A percentile compares a stretch with the other conserved stretches of the same genome.
Conservation (phyloP, 2,888 invertebrate genomes). For the Eupeodes luniger region DNA sequence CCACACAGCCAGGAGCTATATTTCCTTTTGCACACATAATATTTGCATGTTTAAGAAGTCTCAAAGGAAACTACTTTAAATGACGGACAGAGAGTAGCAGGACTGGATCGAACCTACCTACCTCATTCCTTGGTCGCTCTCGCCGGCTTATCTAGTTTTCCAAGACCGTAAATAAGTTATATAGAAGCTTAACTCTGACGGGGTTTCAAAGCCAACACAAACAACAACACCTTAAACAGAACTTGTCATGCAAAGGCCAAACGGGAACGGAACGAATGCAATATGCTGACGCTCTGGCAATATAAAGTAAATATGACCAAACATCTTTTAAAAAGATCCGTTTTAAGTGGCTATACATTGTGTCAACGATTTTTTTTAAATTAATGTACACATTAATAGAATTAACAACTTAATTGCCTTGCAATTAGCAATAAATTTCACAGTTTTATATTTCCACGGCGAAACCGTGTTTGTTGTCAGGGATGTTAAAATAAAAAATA, state of each 20-base stretch:
- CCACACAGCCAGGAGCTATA: constrained; percentile 12
- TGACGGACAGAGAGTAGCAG: constrained; percentile 33
- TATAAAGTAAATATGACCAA: constrained; percentile 50
- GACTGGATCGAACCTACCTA: not conserved
- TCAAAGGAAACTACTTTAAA: constrained; percentile 30
- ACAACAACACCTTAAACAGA: not conserved
- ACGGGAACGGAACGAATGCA: constrained; percentile 5
- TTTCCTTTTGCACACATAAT: constrained; percentile 6
- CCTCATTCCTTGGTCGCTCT: not conserved
- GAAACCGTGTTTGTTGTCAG: not conserved
- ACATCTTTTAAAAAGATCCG: constrained; percentile 52
- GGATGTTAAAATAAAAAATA: constrained; percentile 11
- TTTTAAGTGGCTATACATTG: constrained; percentile 55
- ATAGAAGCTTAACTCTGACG: constrained; percentile 18
- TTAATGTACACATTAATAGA: constrained; percentile 42
- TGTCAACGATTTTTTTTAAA: constrained; percentile 35
- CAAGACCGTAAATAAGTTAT: constrained; percentile 40
- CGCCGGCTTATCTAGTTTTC: constrained; percentile 22
- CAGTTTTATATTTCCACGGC: constrained; percentile 35
- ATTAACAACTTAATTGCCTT: constrained; percentile 54
- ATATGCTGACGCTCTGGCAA: constrained; percentile 18
- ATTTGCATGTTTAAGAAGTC: constrained; percentile 41
- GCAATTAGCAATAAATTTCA: constrained; percentile 54
- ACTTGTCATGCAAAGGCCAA: constrained; percentile 7
- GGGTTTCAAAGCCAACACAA: no score